These are phyloP conservation scores for Nomada fucata DNA, from an alignment of 2,888 invertebrate species.

Conservation along the genomic window DNA sequence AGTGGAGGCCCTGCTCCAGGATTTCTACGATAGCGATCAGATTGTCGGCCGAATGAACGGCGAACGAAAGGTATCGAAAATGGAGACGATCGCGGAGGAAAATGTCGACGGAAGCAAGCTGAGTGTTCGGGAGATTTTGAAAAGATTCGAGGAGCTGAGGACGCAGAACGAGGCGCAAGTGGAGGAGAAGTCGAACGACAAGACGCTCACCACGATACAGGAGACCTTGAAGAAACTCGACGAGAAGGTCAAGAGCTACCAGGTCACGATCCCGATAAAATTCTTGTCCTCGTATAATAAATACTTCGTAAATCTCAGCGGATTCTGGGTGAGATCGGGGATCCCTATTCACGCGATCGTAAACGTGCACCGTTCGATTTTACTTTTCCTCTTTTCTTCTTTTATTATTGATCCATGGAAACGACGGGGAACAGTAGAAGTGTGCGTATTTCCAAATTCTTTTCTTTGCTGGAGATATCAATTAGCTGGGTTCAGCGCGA, in stretches of 20 bases:
- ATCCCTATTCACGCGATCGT: background rate
- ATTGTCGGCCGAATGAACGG: conserved; percentile 67
- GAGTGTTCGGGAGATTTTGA: conserved; percentile 92
- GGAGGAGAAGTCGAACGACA: conserved; percentile 79
- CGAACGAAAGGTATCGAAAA: conserved; percentile 82
- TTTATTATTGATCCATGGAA: too few species aligned
- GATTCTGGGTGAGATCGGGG: background rate
- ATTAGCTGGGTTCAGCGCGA: too few species aligned
- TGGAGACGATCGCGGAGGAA: conserved; percentile 94
- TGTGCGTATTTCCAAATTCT: too few species aligned
- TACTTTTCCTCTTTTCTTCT: background rate
- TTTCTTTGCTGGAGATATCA: too few species aligned
- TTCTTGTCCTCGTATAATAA: conserved; percentile 61
- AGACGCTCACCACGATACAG: conserved; percentile 83
- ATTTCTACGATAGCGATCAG: conserved; percentile 79
- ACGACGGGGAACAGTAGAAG: too few species aligned
- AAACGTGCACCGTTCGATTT: background rate
- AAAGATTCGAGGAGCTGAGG: conserved; percentile 90
- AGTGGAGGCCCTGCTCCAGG: conserved; percentile 79
- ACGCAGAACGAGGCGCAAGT: conserved; percentile 72
- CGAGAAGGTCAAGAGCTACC: conserved; percentile 83
- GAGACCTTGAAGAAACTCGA: conserved; percentile 84
- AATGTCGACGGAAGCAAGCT: conserved; percentile 90
- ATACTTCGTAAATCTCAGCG: conserved; percentile 29
- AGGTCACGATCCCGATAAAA: conserved; percentile 74